A percentile compares a stretch with the other conserved stretches of the same genome.
phyloP scores from a whole-genome alignment of 2,888 invertebrate genomes.

The Scaptomyza polygonia region DNA sequence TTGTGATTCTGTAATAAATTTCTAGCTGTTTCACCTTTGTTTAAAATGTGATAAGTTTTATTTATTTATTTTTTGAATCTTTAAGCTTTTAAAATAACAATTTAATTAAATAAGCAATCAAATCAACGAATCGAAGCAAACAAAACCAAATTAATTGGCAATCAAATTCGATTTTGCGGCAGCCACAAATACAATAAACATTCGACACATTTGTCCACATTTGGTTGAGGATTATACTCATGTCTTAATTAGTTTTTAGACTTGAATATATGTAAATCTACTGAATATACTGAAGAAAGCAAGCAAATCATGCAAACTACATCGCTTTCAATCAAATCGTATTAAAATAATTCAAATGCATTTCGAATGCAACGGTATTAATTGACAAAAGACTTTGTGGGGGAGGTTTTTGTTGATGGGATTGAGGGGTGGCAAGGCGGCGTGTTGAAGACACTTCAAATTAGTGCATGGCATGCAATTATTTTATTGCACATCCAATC shows the following conservation, averaged over 20 bases:
- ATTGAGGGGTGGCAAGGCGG: neutral
- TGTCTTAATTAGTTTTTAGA: too few species aligned
- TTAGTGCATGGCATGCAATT: slow-evolving; percentile 57
- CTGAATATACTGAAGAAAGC: too few species aligned
- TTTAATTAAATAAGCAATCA: neutral
- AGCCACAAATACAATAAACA: neutral
- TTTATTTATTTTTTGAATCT: too few species aligned
- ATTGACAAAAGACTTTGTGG: slow-evolving; percentile 25
- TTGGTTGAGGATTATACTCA: too few species aligned
- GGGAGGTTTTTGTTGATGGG: neutral
- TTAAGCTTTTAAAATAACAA: neutral
- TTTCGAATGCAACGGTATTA: slow-evolving; percentile 7
- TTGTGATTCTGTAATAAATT: too few species aligned
- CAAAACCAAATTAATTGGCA: neutral
- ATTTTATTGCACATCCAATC: slow-evolving; percentile 52
- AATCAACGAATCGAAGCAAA: neutral
- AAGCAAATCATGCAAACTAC: neutral
- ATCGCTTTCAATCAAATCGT: slow-evolving; percentile 15
- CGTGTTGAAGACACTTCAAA: slow-evolving; percentile 30
- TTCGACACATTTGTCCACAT: neutral
- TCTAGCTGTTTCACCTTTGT: too few species aligned
- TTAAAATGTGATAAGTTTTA: too few species aligned
- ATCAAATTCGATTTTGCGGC: neutral
- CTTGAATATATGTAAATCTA: too few species aligned
- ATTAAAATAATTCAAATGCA: slow-evolving; percentile 24